Conservation (phyloP, 2,113 vertebrate genomes). For the Okapia johnstoni region DNA sequence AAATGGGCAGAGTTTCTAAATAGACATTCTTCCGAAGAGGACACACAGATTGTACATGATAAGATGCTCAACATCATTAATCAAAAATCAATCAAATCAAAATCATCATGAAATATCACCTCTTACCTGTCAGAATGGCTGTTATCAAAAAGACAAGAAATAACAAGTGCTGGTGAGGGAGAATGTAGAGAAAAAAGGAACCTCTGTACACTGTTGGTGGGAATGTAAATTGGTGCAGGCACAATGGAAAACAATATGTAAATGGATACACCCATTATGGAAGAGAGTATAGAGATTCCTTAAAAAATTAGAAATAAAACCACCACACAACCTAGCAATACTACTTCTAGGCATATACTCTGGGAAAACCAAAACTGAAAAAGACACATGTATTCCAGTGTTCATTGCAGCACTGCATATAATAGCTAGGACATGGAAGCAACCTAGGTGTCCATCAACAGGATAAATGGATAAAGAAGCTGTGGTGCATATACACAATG, state of each 20-base stretch:
- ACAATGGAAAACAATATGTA: not conserved
- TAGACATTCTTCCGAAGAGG: not conserved
- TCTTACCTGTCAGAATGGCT: not conserved
- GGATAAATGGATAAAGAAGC: not conserved
- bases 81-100: not conserved
- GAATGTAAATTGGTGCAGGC: not conserved
- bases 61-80: not conserved
- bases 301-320: not conserved
- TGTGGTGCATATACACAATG: not conserved
- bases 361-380: not conserved
- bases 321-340: not conserved
- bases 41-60: not conserved
- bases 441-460: not conserved
- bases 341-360: not conserved
- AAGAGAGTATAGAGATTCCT: not conserved
- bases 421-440: not conserved
- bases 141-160: not conserved
- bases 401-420: not conserved
- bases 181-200: not conserved
- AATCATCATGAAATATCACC: not conserved
- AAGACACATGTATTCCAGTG: not conserved
- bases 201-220: not conserved
- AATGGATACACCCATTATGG: not conserved
- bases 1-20: not conserved
- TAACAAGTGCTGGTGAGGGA: not conserved